Conservation (phyloP, 37 sponge, comb jelly and placozoan species). For the Spongilla lacustris region DNA sequence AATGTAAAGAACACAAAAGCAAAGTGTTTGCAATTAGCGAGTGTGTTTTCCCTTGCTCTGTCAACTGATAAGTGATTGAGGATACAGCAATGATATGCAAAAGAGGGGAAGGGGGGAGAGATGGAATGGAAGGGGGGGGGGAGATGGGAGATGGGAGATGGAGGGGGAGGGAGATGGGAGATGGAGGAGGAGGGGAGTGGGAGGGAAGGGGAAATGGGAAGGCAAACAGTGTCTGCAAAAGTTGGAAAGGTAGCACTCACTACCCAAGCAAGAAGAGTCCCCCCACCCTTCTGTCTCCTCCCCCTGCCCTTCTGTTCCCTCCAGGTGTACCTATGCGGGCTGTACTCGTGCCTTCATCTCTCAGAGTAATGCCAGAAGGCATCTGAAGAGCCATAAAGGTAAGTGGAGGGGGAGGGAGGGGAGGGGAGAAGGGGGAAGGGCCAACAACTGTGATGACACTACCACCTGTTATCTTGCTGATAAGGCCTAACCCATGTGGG, state of each 20-base stretch:
- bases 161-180: neutral
- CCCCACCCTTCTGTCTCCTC: neutral
- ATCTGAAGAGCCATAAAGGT: constrained; percentile 58
- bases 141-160: neutral
- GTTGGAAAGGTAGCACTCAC: no score
- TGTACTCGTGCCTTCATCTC: constrained; percentile 13
- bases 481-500: no score
- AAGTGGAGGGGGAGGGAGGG: neutral
- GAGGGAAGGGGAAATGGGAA: no score
- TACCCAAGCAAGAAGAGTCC: no score
- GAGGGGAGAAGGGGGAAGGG: no score
- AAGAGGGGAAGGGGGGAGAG: neutral
- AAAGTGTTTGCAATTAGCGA: no score
- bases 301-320: no score
- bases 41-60: neutral
- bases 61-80: neutral
- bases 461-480: no score
- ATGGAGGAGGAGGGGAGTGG: neutral
- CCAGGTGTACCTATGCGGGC: constrained; percentile 30
- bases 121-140: neutral
- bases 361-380: constrained; percentile 18
- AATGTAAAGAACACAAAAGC: no score
- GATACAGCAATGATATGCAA: no score
- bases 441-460: no score
- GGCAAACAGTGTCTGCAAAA: no score